Percentiles rank a stretch among this genome's conserved stretches.
Evolutionary conservation across 2,797 vertebrate genomes (phyloP).

Genomic region (Denticeps clupeoides): DNA sequence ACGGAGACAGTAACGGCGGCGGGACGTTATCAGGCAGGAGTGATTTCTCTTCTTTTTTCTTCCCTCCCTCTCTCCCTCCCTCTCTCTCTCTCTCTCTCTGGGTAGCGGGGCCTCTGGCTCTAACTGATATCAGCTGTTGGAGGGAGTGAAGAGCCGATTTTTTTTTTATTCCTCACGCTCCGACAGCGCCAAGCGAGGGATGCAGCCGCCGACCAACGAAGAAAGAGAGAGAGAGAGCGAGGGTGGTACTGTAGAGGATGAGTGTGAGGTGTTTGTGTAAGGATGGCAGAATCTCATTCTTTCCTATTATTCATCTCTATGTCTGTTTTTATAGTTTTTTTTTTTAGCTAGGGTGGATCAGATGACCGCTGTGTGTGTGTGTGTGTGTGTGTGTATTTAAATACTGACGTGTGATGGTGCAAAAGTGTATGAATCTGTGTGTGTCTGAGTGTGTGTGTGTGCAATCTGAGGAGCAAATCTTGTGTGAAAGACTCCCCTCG

Average conservation of each 20-base stretch:
- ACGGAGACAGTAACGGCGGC: too few species aligned
- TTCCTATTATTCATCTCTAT: conserved; percentile 37
- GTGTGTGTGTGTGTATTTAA: conserved; percentile 18
- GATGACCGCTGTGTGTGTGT: conserved; percentile 24
- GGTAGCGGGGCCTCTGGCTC: conserved; percentile 31
- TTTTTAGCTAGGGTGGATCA: conserved; percentile 29
- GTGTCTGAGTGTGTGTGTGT: too few species aligned
- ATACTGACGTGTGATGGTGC: conserved; percentile 16
- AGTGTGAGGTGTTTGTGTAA: conserved; percentile 4
- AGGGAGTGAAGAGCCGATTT: conserved; percentile 59
- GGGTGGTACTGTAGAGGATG: background rate
- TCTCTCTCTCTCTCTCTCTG: conserved; percentile 14
- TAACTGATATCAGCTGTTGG: conserved; percentile 59
- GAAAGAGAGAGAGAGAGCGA: background rate
- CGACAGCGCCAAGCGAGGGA: background rate
- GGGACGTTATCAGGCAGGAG: too few species aligned
- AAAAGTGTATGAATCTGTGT: conserved; percentile 25
- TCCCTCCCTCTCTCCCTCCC: conserved; percentile 19
- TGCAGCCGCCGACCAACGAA: conserved; percentile 24
- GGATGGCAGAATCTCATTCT: conserved; percentile 44
- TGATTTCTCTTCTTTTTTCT: conserved; percentile 19
- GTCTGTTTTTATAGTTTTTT: conserved; percentile 24
- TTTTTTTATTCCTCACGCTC: conserved; percentile 36
- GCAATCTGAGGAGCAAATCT: too few species aligned
- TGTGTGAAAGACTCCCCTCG: too few species aligned